These are phyloP conservation scores for Empis livida DNA, from an alignment of 2,888 invertebrate genomes.

Conservation along the genomic window DNA sequence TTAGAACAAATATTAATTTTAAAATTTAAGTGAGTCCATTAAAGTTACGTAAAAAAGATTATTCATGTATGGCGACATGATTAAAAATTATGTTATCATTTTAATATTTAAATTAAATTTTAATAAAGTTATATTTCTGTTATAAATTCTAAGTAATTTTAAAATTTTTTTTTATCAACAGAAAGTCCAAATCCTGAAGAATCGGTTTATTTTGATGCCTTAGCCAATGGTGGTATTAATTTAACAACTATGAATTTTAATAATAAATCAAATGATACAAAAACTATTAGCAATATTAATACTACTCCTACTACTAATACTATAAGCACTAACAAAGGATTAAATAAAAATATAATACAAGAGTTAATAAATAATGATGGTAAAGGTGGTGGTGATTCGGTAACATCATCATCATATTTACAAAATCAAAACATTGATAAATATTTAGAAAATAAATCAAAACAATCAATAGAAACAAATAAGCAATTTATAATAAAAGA, in stretches of 20 bases:
- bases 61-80: too few species aligned
- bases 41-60: too few species aligned
- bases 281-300: not conserved
- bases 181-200: constrained; percentile 55
- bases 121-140: too few species aligned
- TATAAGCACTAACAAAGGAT: not conserved
- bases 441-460: not conserved
- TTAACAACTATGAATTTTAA: not conserved
- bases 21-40: too few species aligned
- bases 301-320: not conserved
- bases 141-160: not conserved
- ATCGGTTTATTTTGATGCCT: constrained; percentile 70
- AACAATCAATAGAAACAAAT: too few species aligned
- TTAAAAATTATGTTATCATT: too few species aligned
- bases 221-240: constrained; percentile 43
- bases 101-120: too few species aligned
- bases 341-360: not conserved
- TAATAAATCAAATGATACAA: not conserved
- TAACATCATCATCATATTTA: not conserved
- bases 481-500: not conserved
- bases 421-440: constrained; percentile 1
- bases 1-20: too few species aligned
- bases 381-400: constrained; percentile 15
- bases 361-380: not conserved
- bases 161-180: constrained; percentile 8